Evolutionary conservation across 2,113 vertebrate genomes (phyloP).

Genomic region (Perccottus glenii): DNA sequence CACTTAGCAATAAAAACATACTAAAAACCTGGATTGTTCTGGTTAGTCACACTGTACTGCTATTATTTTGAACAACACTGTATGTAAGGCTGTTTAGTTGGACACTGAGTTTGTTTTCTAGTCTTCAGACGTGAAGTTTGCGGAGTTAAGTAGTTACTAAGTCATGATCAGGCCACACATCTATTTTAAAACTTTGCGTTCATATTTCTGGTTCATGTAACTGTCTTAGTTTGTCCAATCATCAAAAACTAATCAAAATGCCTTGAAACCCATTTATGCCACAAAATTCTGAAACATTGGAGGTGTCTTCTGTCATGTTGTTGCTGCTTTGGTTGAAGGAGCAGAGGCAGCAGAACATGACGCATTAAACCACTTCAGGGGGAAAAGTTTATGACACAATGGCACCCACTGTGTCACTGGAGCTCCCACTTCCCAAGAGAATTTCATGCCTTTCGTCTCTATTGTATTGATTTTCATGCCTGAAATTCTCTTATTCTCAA

Average conservation of each 20-base stretch:
- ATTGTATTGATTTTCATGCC: conserved; percentile 68
- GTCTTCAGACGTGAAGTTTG: background rate
- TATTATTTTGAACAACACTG: too few species aligned
- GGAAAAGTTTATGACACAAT: conserved; percentile 60
- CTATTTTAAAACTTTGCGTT: too few species aligned
- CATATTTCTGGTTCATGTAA: too few species aligned
- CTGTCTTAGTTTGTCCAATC: background rate
- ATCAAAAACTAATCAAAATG: background rate
- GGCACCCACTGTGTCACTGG: conserved; percentile 58
- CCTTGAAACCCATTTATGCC: conserved; percentile 5
- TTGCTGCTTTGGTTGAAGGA: conserved; percentile 34
- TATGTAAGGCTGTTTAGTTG: too few species aligned
- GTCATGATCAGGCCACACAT: too few species aligned
- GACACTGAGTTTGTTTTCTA: background rate
- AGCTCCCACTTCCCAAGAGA: conserved; percentile 63
- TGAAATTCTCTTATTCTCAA: conserved; percentile 66
- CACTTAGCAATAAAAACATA: too few species aligned
- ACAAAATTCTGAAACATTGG: background rate
- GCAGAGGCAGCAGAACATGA: conserved; percentile 43
- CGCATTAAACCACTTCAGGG: conserved; percentile 43
- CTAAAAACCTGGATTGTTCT: too few species aligned
- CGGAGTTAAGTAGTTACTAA: too few species aligned
- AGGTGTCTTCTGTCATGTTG: conserved; percentile 20
- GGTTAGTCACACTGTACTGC: too few species aligned
- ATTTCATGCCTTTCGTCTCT: conserved; percentile 62